Evolutionary conservation across 2,888 invertebrate species (phyloP).

Genomic region (Drosophila koepferae): DNA sequence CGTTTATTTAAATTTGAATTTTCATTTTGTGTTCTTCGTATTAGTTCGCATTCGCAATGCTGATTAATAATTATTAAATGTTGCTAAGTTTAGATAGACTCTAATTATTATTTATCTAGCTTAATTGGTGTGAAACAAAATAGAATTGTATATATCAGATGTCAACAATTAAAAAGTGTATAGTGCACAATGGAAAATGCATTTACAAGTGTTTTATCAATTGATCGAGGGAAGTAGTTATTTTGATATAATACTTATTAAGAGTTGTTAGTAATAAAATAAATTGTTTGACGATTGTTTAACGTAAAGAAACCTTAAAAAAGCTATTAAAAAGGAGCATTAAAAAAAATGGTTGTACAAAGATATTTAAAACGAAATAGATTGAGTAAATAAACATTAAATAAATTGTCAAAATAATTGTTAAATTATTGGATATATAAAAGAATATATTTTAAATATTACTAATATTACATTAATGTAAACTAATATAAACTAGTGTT

Average conservation of each 20-base stretch:
- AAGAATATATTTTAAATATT: no score
- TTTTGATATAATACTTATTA: neutral
- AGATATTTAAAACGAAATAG: no score
- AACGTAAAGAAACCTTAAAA: neutral
- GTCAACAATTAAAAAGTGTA: conserved; percentile 8
- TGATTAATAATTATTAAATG: conserved; percentile 21
- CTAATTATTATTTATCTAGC: conserved; percentile 18
- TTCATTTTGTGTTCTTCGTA: neutral
- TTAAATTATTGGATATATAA: no score
- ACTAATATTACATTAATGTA: no score
- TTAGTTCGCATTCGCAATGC: conserved; percentile 3
- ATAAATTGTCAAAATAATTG: no score
- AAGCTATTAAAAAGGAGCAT: neutral
- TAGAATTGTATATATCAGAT: neutral
- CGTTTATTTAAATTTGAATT: conserved; percentile 20
- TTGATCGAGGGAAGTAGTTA: neutral
- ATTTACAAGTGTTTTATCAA: neutral
- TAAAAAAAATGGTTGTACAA: neutral
- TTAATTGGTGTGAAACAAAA: conserved; percentile 33
- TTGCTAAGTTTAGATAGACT: conserved; percentile 9
- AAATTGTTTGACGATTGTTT: neutral
- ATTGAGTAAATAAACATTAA: no score
- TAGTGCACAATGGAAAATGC: neutral
- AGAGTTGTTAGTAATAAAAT: no score
- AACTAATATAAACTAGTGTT: no score